Evolutionary conservation across 2,888 invertebrate genomes (phyloP).

Genomic region (Spodoptera exigua): DNA sequence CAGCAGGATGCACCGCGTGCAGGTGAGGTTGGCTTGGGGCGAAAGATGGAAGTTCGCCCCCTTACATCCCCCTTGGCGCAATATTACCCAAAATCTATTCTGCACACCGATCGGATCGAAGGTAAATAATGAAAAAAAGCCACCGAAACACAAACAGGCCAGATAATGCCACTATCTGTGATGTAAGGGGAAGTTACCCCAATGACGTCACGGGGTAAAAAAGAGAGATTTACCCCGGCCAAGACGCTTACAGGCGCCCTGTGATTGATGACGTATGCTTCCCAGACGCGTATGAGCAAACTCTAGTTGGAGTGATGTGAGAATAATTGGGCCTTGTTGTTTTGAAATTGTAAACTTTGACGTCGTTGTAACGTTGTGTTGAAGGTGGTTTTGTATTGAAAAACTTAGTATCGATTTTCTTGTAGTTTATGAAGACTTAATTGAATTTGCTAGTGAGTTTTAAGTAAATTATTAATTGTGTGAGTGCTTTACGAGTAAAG

Average conservation of each 20-base stretch:
- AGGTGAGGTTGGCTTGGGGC: no score
- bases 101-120: constrained; percentile 14
- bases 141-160: constrained; percentile 48
- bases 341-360: background rate
- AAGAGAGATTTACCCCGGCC: constrained; percentile 72
- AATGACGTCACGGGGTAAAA: constrained; percentile 60
- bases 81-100: constrained; percentile 32
- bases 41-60: no score
- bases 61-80: background rate
- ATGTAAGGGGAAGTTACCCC: constrained; percentile 15
- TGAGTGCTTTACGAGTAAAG: no score
- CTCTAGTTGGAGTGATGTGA: constrained; percentile 1
- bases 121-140: constrained; percentile 39
- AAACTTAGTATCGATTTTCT: no score
- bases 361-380: no score
- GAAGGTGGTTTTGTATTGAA: no score
- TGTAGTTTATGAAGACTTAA: no score
- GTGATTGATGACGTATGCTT: constrained; percentile 72
- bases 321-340: constrained; percentile 15
- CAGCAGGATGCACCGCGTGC: no score
- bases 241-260: constrained; percentile 59
- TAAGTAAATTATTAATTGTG: no score
- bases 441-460: no score
- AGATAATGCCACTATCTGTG: constrained; percentile 40
- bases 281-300: constrained; percentile 40